These are phyloP conservation scores for Asteroscopus sphinx DNA, from an alignment of 2,888 invertebrate genomes.

Conservation along the genomic window DNA sequence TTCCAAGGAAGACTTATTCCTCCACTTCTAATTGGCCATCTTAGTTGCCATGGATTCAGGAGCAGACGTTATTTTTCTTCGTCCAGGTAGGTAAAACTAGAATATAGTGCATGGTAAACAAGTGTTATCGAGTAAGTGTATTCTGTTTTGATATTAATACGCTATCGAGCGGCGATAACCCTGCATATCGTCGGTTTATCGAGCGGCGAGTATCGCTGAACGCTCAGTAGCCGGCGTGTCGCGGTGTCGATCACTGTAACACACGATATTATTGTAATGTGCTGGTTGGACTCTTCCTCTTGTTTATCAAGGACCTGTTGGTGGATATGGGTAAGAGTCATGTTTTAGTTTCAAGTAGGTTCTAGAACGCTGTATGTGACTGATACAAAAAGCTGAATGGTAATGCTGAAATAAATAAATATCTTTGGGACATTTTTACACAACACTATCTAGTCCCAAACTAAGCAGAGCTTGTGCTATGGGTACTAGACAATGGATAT, in stretches of 20 bases:
- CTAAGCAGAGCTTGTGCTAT: too few relatives aligned
- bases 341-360: neutral
- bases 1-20: too few relatives aligned
- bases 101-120: conserved; percentile 47
- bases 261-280: conserved; percentile 8
- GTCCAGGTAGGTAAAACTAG: conserved; percentile 33
- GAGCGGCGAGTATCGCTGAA: conserved; percentile 13
- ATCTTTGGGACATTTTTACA: too few relatives aligned
- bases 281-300: conserved; percentile 6
- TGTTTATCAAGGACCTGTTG: conserved; percentile 8
- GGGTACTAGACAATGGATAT: too few relatives aligned
- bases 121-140: conserved; percentile 52
- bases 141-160: conserved; percentile 53
- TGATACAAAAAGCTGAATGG: neutral
- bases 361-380: too few relatives aligned
- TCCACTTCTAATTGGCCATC: too few relatives aligned
- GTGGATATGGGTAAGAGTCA: conserved; percentile 36
- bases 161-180: conserved; percentile 55
- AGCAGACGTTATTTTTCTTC: neutral
- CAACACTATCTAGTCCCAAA: too few relatives aligned
- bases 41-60: too few relatives aligned
- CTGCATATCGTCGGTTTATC: conserved; percentile 39
- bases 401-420: too few relatives aligned
- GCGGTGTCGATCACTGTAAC: conserved; percentile 18
- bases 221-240: conserved; percentile 51